Conservation (phyloP, 1,140 invertebrate genomes). For the Gryon sp. region DNA sequence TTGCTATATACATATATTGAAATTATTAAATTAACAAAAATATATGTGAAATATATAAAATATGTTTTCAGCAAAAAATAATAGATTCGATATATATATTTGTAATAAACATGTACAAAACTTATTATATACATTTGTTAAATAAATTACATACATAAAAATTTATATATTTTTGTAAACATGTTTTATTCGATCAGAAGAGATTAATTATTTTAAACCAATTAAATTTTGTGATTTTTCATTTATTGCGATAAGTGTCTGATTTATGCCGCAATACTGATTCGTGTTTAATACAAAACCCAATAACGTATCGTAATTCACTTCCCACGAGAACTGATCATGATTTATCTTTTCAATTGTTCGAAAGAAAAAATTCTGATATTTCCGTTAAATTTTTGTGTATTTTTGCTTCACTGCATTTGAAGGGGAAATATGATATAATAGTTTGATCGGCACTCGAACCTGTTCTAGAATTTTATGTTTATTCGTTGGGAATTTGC, state of each 20-base stretch:
- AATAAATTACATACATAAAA: too few species aligned
- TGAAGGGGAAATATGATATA: slow-evolving; percentile 14
- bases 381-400: not conserved
- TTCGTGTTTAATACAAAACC: slow-evolving; percentile 14
- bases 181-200: slow-evolving; percentile 24
- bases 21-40: too few species aligned
- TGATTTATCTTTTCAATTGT: slow-evolving; percentile 25
- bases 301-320: slow-evolving; percentile 21
- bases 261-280: slow-evolving; percentile 27
- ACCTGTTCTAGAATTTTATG: too few species aligned
- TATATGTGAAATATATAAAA: too few species aligned
- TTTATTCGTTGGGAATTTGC: too few species aligned
- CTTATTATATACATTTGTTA: too few species aligned
- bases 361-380: slow-evolving; percentile 5
- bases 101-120: too few species aligned
- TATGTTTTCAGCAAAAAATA: too few species aligned
- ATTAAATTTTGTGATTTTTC: slow-evolving; percentile 34
- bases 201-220: slow-evolving; percentile 56
- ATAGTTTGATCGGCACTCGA: slow-evolving; percentile 5
- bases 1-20: too few species aligned
- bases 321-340: slow-evolving; percentile 5
- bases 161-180: too few species aligned
- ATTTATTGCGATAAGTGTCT: slow-evolving; percentile 43
- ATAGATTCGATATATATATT: too few species aligned
- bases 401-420: not conserved